Evolutionary conservation across 2,797 vertebrate genomes (phyloP).

Genomic region (Hoplostethus atlanticus): DNA sequence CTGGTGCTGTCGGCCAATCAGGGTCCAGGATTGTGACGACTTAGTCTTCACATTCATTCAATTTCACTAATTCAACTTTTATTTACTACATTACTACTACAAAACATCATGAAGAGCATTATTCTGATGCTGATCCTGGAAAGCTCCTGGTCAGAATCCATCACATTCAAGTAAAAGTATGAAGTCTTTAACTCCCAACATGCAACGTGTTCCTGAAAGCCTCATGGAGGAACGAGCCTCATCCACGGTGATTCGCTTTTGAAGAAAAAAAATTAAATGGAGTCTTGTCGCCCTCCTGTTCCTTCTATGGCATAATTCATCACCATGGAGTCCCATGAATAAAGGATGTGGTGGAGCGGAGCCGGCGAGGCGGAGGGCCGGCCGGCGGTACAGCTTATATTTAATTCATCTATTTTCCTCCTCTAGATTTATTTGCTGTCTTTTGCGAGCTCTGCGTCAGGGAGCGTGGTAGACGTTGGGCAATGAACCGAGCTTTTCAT

Average conservation of each 20-base stretch:
- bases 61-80: too few relatives aligned
- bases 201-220: too few relatives aligned
- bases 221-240: background rate
- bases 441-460: background rate
- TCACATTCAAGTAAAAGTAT: too few relatives aligned
- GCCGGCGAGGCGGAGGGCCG: constrained; percentile 10
- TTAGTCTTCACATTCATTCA: too few relatives aligned
- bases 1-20: too few relatives aligned
- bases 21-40: too few relatives aligned
- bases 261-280: constrained; percentile 31
- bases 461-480: background rate
- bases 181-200: too few relatives aligned
- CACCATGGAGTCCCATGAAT: constrained; percentile 62
- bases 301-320: constrained; percentile 70
- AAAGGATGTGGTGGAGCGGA: constrained; percentile 54
- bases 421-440: background rate
- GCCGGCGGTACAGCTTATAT: background rate
- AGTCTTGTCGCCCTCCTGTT: constrained; percentile 31
- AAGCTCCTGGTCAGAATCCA: too few relatives aligned
- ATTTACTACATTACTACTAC: too few relatives aligned
- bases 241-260: constrained; percentile 11
- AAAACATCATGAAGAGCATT: too few relatives aligned
- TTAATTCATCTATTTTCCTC: background rate
- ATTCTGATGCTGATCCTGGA: too few relatives aligned
- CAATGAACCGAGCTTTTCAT: background rate